phyloP scores from a whole-genome alignment of 2,888 invertebrate genomes.

The Graphium colonna region DNA sequence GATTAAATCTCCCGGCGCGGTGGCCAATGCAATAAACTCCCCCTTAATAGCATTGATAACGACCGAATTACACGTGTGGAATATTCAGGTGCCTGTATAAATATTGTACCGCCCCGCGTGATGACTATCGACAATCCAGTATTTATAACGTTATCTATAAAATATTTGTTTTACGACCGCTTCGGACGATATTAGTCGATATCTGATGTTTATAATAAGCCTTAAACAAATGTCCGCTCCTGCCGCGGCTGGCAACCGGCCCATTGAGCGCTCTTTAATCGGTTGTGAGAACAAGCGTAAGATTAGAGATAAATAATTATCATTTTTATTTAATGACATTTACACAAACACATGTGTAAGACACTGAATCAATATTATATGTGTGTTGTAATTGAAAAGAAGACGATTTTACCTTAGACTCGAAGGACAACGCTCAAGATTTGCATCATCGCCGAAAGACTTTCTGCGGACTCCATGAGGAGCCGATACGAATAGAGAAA shows the following conservation, averaged over 20 bases:
- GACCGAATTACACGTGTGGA: conserved; percentile 43
- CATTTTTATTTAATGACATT: too few relatives aligned
- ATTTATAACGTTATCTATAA: conserved; percentile 8
- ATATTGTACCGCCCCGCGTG: conserved; percentile 27
- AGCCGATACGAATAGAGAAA: too few relatives aligned
- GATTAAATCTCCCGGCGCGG: conserved; percentile 67
- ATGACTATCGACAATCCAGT: conserved; percentile 17
- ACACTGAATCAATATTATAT: too few relatives aligned
- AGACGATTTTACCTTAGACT: too few relatives aligned
- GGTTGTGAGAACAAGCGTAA: not conserved
- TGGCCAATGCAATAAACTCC: conserved; percentile 64
- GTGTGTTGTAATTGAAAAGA: too few relatives aligned
- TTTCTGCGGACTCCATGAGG: too few relatives aligned
- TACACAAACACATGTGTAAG: too few relatives aligned
- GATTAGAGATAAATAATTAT: too few relatives aligned
- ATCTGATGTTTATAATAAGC: conserved; percentile 13
- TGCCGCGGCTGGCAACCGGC: not conserved
- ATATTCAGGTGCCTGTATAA: conserved; percentile 40
- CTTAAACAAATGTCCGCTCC: conserved; percentile 4
- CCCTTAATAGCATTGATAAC: conserved; percentile 59
- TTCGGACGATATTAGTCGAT: conserved; percentile 6
- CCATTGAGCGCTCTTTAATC: not conserved
- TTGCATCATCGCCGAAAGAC: too few relatives aligned
- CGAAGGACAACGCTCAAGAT: too few relatives aligned
- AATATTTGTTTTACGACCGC: conserved; percentile 8